Evolutionary conservation across 2,888 invertebrate species (phyloP).

Genomic region (Drosophila melanocephala): DNA sequence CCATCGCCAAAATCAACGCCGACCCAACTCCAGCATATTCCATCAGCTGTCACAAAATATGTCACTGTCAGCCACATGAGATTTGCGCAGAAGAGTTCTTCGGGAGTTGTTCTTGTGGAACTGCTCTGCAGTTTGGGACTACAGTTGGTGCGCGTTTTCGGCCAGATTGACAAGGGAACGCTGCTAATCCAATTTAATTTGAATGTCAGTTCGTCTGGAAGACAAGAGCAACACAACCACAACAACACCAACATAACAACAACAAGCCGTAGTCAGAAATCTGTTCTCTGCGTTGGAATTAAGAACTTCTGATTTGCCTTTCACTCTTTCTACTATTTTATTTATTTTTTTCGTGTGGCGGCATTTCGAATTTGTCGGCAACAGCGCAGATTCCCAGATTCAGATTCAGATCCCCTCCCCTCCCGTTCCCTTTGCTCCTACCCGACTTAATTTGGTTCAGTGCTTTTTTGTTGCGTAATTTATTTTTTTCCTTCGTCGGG

Average conservation of each 20-base stretch:
- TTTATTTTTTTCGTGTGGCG: conserved; percentile 32
- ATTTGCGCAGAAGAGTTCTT: conserved; percentile 71
- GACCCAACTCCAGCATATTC: conserved; percentile 76
- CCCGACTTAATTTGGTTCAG: conserved; percentile 70
- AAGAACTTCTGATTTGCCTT: conserved; percentile 65
- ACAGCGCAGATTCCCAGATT: conserved; percentile 37
- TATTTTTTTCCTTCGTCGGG: conserved; percentile 16
- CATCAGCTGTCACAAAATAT: conserved; percentile 85
- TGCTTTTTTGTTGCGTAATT: conserved; percentile 52
- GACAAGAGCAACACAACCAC: conserved; percentile 61
- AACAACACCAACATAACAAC: conserved; percentile 30
- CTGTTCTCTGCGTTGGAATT: conserved; percentile 51
- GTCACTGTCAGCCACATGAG: conserved; percentile 84
- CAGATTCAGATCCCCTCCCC: conserved; percentile 1
- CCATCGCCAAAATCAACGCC: conserved; percentile 42
- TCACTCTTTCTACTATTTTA: conserved; percentile 61
- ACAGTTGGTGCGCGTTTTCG: conserved; percentile 37
- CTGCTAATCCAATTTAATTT: conserved; percentile 85
- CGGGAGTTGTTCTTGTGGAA: conserved; percentile 15
- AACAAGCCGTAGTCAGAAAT: conserved; percentile 22
- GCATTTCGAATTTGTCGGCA: conserved; percentile 72
- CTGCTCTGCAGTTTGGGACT: conserved; percentile 36
- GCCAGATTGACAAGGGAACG: conserved; percentile 84
- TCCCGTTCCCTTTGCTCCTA: background rate
- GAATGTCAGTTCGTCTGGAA: conserved; percentile 85